Evolutionary conservation across 2,113 vertebrate species (phyloP).

Genomic region (Morone saxatilis): DNA sequence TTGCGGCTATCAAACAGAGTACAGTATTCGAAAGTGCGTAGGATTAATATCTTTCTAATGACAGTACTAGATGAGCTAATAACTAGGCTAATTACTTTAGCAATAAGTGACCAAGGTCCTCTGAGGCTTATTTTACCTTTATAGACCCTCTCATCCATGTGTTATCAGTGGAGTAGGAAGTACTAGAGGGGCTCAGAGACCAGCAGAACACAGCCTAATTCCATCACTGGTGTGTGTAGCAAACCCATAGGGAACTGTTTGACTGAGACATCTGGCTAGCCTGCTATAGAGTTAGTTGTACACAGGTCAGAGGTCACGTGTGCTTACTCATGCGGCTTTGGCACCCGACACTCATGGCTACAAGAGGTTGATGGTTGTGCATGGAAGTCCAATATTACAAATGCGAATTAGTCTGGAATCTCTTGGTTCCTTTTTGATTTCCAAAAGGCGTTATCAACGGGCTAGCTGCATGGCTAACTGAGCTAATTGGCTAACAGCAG

Average conservation of each 20-base stretch:
- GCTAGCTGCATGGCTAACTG: no score
- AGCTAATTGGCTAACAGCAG: no score
- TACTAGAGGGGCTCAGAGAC: conserved; percentile 53
- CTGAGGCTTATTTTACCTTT: conserved; percentile 41
- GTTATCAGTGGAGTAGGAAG: conserved; percentile 42
- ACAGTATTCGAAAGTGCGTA: not conserved
- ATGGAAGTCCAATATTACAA: no score
- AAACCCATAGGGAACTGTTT: conserved; percentile 44
- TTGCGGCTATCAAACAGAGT: conserved; percentile 1
- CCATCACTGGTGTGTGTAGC: conserved; percentile 47
- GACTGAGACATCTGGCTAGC: conserved; percentile 54
- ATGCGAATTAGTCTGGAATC: no score
- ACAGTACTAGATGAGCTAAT: conserved; percentile 26
- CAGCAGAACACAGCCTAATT: conserved; percentile 46
- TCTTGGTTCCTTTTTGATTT: no score
- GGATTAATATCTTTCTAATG: conserved; percentile 27
- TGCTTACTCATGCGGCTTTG: conserved; percentile 52
- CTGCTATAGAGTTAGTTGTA: conserved; percentile 39
- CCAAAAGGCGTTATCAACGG: no score
- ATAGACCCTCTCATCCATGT: conserved; percentile 34
- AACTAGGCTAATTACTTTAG: conserved; percentile 52
- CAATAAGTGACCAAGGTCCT: conserved; percentile 37
- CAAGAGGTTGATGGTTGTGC: conserved; percentile 50
- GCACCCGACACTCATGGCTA: conserved; percentile 28
- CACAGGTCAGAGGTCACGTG: conserved; percentile 64